These are phyloP conservation scores for Lasioglossum morio DNA, from an alignment of 2,888 invertebrate species.

Conservation along the genomic window DNA sequence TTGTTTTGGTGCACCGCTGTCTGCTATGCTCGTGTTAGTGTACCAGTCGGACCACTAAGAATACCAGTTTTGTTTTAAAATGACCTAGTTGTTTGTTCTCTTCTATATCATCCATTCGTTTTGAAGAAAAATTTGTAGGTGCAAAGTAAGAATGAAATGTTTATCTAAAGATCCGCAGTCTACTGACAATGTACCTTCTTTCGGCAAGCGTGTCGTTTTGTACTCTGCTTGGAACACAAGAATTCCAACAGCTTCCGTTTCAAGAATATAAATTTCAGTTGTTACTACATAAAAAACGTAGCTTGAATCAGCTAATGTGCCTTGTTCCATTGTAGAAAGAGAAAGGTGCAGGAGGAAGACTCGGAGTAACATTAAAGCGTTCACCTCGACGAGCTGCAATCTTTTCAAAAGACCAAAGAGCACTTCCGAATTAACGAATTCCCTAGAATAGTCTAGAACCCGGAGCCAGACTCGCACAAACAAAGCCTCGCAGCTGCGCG, in stretches of 20 bases:
- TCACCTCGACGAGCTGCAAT: conserved; percentile 1
- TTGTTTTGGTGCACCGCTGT: neutral
- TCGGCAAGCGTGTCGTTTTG: neutral
- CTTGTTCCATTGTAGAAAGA: neutral
- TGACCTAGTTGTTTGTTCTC: neutral
- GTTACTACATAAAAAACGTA: neutral
- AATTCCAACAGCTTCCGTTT: neutral
- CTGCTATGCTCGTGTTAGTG: neutral
- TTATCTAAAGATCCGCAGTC: too few species aligned
- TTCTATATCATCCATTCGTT: neutral
- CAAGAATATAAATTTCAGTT: neutral
- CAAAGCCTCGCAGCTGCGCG: neutral
- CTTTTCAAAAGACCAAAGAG: conserved; percentile 16
- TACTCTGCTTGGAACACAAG: neutral
- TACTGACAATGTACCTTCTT: neutral
- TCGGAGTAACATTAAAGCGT: conserved; percentile 31
- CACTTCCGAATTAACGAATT: conserved; percentile 36
- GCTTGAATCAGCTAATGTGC: neutral
- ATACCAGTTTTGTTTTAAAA: neutral
- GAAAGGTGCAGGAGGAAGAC: neutral
- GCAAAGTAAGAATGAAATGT: neutral
- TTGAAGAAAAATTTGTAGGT: neutral
- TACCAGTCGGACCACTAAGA: neutral
- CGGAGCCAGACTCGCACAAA: conserved; percentile 26
- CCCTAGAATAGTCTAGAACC: conserved; percentile 4